Conservation (phyloP, 2,113 vertebrate species). For the Ranitomeya variabilis region DNA sequence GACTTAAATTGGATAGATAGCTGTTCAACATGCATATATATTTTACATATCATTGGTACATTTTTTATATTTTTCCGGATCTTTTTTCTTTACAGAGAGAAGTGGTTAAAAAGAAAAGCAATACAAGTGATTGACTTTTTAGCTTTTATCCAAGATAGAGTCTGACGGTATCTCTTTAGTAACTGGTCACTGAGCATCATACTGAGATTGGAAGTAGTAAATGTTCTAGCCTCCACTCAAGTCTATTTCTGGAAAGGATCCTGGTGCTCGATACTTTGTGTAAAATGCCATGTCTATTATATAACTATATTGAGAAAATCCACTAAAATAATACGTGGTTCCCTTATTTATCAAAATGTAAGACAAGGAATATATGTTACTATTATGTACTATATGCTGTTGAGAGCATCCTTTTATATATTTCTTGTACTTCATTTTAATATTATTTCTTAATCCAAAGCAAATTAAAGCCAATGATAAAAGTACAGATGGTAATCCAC, state of each 20-base stretch:
- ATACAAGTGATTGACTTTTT: constrained; percentile 23
- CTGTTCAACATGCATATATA: constrained; percentile 17
- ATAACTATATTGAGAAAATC: neutral
- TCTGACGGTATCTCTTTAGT: neutral
- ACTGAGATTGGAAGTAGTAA: constrained; percentile 12
- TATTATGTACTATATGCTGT: too few species aligned
- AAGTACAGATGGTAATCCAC: too few species aligned
- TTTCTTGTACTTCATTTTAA: too few species aligned
- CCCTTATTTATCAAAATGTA: neutral
- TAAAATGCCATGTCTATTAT: neutral
- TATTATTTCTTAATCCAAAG: too few species aligned
- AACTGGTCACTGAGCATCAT: neutral
- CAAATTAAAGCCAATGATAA: too few species aligned
- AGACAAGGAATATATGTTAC: neutral
- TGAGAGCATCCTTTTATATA: too few species aligned
- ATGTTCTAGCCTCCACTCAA: neutral
- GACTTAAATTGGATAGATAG: constrained; percentile 34
- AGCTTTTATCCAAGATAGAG: neutral
- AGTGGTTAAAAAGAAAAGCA: neutral
- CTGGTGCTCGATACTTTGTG: neutral
- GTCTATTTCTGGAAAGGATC: neutral
- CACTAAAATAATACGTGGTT: neutral
- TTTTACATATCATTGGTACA: constrained; percentile 23
- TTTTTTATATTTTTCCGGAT: constrained; percentile 1
- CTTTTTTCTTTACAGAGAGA: neutral